Evolutionary conservation across 1,140 invertebrate species (phyloP).

Genomic region (Muscidifurax raptorellus): DNA sequence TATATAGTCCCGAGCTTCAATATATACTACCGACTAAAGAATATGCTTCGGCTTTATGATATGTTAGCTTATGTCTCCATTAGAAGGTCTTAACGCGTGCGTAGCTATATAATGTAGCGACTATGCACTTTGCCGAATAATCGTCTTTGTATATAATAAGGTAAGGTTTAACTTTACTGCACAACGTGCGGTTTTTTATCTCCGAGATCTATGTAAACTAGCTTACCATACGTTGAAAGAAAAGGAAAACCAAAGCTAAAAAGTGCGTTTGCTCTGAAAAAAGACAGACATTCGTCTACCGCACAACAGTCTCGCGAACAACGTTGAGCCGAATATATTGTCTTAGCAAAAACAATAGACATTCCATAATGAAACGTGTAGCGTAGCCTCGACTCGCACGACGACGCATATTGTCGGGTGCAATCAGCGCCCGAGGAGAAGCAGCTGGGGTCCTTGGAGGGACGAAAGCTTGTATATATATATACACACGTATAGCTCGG

Average conservation of each 20-base stretch:
- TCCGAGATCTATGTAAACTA: neutral
- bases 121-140: constrained; percentile 24
- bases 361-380: too few relatives aligned
- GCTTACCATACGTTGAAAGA: too few relatives aligned
- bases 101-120: constrained; percentile 52
- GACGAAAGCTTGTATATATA: constrained; percentile 4
- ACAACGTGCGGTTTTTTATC: neutral
- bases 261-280: neutral
- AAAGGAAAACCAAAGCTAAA: neutral
- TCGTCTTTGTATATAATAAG: neutral
- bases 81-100: constrained; percentile 50
- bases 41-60: constrained; percentile 48
- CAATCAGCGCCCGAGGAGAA: constrained; percentile 59
- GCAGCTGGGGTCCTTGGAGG: constrained; percentile 57
- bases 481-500: neutral
- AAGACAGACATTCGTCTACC: neutral
- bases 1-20: neutral
- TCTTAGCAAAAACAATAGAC: too few relatives aligned
- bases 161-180: neutral
- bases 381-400: neutral
- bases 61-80: constrained; percentile 55
- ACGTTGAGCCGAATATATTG: too few relatives aligned
- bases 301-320: too few relatives aligned
- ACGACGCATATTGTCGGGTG: constrained; percentile 54
- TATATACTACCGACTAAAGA: constrained; percentile 4